Evolutionary conservation across 2,113 vertebrate species (phyloP).

Genomic region (Baryphthengus martii): DNA sequence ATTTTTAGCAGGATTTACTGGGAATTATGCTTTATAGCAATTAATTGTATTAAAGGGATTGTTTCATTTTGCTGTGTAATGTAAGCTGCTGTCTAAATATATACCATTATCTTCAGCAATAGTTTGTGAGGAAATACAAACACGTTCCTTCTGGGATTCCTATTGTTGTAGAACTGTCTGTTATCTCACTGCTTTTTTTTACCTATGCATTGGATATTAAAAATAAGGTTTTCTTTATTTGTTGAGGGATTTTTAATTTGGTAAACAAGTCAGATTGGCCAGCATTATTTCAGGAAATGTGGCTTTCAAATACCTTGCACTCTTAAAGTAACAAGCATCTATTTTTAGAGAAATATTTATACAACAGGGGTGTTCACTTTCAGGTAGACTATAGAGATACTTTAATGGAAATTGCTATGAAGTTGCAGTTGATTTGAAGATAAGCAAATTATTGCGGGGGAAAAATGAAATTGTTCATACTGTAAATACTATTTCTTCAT

Average conservation of each 20-base stretch:
- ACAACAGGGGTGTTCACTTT: background rate
- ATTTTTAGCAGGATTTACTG: background rate
- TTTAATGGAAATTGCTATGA: background rate
- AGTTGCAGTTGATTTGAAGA: background rate
- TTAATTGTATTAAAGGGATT: background rate
- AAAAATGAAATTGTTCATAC: background rate
- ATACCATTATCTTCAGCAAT: background rate
- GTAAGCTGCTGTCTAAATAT: background rate
- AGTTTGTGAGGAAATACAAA: background rate
- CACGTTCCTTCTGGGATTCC: background rate
- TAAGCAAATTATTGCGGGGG: background rate
- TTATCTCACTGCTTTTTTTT: background rate
- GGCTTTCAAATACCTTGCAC: background rate
- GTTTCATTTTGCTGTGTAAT: background rate
- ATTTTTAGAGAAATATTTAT: background rate
- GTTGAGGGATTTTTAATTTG: background rate
- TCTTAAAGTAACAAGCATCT: background rate
- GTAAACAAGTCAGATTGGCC: constrained; percentile 15
- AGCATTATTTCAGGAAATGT: constrained; percentile 1
- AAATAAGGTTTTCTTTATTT: background rate
- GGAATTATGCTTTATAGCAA: background rate
- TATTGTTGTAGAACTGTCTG: background rate
- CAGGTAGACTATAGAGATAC: background rate
- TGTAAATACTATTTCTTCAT: background rate
- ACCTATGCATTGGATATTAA: background rate